Evolutionary conservation across 2,113 vertebrate species (phyloP).

Genomic region (Sinocyclocheilus maitianheensis): DNA sequence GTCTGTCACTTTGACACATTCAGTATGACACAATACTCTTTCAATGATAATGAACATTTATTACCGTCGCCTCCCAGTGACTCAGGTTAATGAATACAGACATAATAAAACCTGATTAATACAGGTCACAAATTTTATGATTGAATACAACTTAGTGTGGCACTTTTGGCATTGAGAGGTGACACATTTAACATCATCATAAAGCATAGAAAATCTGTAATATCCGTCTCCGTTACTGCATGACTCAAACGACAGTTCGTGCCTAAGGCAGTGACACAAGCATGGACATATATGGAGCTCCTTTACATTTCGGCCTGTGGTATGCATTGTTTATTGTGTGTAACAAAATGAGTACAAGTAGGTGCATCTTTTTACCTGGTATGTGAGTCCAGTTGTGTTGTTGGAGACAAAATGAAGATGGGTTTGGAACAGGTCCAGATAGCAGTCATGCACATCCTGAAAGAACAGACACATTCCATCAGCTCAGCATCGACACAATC

Average conservation of each 20-base stretch:
- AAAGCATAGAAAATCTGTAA: neutral
- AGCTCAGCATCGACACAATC: slow-evolving; percentile 37
- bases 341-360: neutral
- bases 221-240: slow-evolving; percentile 6
- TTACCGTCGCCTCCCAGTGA: neutral
- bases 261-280: neutral
- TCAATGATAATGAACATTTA: slow-evolving; percentile 2
- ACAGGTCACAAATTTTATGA: neutral
- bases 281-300: neutral
- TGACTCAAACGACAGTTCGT: slow-evolving; percentile 16
- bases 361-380: slow-evolving; percentile 79
- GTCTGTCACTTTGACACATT: neutral
- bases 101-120: slow-evolving; percentile 38
- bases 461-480: slow-evolving; percentile 34
- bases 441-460: slow-evolving; percentile 90
- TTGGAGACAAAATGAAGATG: slow-evolving; percentile 92
- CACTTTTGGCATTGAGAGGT: neutral
- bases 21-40: neutral
- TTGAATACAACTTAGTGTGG: slow-evolving; percentile 12
- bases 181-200: neutral
- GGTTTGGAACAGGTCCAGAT: slow-evolving; percentile 91
- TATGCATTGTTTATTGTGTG: slow-evolving; percentile 30
- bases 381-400: slow-evolving; percentile 82
- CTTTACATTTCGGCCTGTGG: neutral
- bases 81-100: slow-evolving; percentile 12